phyloP scores from a whole-genome alignment of 2,113 vertebrate genomes.

The Psittacara wagleri region DNA sequence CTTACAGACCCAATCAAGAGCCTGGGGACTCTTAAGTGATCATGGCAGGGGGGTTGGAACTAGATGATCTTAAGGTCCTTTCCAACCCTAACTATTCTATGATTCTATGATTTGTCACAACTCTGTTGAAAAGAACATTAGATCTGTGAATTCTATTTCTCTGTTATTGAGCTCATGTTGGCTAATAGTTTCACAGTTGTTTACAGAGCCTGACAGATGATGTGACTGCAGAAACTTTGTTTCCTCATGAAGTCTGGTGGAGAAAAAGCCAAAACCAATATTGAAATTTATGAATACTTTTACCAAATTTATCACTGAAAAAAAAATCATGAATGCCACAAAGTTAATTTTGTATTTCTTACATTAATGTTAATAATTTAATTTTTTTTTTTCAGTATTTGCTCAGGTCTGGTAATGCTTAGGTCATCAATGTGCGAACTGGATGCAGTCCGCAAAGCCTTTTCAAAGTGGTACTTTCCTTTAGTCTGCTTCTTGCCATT shows the following conservation, averaged over 20 bases:
- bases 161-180: neutral
- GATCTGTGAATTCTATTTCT: neutral
- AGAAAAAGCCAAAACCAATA: neutral
- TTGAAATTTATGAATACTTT: neutral
- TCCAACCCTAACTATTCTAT: neutral
- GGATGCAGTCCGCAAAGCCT: neutral
- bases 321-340: neutral
- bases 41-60: neutral
- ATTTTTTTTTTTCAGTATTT: neutral
- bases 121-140: neutral
- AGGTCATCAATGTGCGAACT: neutral
- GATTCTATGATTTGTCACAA: neutral
- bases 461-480: neutral
- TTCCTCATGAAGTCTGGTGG: neutral
- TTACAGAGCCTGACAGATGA: neutral
- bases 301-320: neutral
- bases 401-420: neutral
- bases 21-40: neutral
- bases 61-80: neutral
- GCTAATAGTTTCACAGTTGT: neutral
- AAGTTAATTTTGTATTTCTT: neutral
- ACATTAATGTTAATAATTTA: neutral
- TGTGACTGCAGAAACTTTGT: neutral
- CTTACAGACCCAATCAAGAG: neutral
- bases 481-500: neutral